phyloP scores from a whole-genome alignment of 2,797 vertebrate species.

The Eulemur rubriventer region DNA sequence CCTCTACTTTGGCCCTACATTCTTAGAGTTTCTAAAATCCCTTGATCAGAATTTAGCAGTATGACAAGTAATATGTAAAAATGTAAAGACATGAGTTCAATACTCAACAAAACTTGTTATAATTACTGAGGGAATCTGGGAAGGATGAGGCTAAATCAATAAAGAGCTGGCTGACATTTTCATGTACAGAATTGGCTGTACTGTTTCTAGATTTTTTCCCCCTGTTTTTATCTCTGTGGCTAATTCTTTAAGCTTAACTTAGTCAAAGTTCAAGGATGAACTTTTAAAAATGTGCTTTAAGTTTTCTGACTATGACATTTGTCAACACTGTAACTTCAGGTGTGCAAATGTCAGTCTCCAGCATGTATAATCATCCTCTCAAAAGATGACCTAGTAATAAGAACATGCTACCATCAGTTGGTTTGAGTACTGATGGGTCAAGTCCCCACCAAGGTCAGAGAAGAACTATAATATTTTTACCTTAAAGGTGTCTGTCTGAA shows the following conservation, averaged over 20 bases:
- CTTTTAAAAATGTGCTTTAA: neutral
- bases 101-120: neutral
- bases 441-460: neutral
- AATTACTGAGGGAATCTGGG: neutral
- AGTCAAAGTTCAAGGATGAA: neutral
- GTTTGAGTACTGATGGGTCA: neutral
- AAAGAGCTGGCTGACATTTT: neutral
- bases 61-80: neutral
- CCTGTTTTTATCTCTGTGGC: neutral
- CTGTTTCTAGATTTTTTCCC: neutral
- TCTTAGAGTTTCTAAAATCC: neutral
- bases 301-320: neutral
- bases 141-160: neutral
- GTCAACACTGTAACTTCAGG: neutral
- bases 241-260: conserved; percentile 13
- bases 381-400: conserved; percentile 10
- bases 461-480: neutral
- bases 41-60: neutral
- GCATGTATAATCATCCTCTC: neutral
- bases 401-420: neutral
- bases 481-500: neutral
- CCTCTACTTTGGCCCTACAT: neutral
- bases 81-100: neutral
- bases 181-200: neutral
- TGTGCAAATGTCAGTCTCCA: neutral